Evolutionary conservation across 2,888 invertebrate genomes (phyloP).

Genomic region (Biston betularia): DNA sequence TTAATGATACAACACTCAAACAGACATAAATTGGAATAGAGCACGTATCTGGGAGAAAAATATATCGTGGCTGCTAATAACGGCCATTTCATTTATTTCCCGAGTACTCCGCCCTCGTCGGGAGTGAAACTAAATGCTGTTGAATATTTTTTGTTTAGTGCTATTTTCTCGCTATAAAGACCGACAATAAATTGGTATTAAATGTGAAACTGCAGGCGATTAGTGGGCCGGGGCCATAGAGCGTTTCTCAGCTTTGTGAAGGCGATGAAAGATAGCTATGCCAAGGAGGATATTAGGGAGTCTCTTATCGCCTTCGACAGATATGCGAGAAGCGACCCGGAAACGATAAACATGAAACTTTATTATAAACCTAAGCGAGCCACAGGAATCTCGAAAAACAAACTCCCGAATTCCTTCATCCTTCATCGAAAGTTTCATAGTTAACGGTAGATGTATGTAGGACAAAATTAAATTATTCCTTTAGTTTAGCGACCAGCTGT

Average conservation of each 20-base stretch:
- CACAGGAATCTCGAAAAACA: slow-evolving; percentile 34
- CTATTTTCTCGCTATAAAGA: slow-evolving; percentile 16
- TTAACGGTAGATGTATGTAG: slow-evolving; percentile 38
- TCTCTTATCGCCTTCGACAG: slow-evolving; percentile 28
- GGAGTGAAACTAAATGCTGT: slow-evolving; percentile 58
- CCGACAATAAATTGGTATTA: slow-evolving; percentile 21
- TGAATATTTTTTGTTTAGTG: slow-evolving; percentile 47
- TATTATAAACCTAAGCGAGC: slow-evolving; percentile 32
- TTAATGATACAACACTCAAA: slow-evolving; percentile 40
- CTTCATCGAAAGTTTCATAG: slow-evolving; percentile 36
- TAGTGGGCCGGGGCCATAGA: slow-evolving; percentile 10
- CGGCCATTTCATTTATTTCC: slow-evolving; percentile 54
- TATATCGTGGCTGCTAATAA: slow-evolving; percentile 49
- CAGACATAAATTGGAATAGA: slow-evolving; percentile 40
- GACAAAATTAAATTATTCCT: slow-evolving; percentile 43
- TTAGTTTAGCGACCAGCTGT: slow-evolving; percentile 30
- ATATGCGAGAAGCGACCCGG: slow-evolving; percentile 27
- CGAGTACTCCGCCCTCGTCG: slow-evolving; percentile 39
- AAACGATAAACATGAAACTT: slow-evolving; percentile 39
- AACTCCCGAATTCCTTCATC: slow-evolving; percentile 27
- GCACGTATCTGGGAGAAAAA: slow-evolving; percentile 40
- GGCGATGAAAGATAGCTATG: slow-evolving; percentile 20
- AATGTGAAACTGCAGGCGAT: slow-evolving; percentile 20
- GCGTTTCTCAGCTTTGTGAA: slow-evolving; percentile 1
- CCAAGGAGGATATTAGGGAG: slow-evolving; percentile 21